Base-by-base conservation (phyloP, 2,888 invertebrate genomes). In the Polymixis flavicincta region DNA sequence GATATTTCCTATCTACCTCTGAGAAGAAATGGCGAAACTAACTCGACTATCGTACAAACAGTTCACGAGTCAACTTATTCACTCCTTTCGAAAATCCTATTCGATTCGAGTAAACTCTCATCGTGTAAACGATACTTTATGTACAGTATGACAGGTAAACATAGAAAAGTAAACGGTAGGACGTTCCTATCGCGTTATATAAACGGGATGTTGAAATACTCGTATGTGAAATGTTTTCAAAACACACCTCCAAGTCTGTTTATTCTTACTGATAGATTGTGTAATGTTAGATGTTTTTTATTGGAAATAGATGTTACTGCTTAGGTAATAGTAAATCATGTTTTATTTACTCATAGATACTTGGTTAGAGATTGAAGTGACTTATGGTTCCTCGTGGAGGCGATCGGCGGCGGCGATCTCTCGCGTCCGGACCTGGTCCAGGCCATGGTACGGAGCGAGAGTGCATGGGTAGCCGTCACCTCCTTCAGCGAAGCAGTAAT, bases 161-260 rank as follows among this genome's bases (percentile, higher is more conserved):
- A 78, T 52, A 32, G 52, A 52, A 45, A 78, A 37, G 78, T 59
- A 76, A 78, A 76, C 32, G 7, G 52, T 55, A 28, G 8, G 52
- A 69, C 69, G 50, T 69, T 69, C 50, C 71, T 45, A 42, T 67
- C 63, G 45, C 19, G 55, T 42, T 71, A 45, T 55, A 37, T 72
- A 54, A 57, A 70, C 69, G 50, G 54, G 28, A 67, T 55, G 57
- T 66, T 28, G 37, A 52, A 32, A 48, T 66, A 54, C n/a, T 32
- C 37, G 37, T 50, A 57, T 48, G 28, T 32, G 50, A 68, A 82
- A 68, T 82, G 74, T 79, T 82, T 74, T 83, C 71, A 79, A 83
- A 74, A 79, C 59, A 83, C 55, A 28, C 22, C 28, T 70, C 54
- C 48, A 14, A 37, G 28, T 55, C 28, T 71, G 64, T 79, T 71